Evolutionary conservation across 2,797 vertebrate genomes (phyloP), one percentile per base, ranked within the genome.

Genomic region (Octomys mimax): DNA sequence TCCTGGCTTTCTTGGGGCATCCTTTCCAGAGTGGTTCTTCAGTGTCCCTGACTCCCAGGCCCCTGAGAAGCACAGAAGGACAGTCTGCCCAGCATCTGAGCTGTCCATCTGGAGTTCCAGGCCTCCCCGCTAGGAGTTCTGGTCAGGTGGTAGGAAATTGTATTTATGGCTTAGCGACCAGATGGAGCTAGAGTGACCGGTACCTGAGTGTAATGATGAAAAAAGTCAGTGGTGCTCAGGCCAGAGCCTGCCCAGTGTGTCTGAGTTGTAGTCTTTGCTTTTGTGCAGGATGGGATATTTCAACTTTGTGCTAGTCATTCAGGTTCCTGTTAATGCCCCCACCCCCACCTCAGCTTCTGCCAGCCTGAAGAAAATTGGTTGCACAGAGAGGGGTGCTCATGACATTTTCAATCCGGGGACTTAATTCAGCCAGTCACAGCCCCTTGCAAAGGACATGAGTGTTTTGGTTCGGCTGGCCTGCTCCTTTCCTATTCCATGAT

Each of bases 61-160:
- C 39, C 52, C 71, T 16, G 31, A 46, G 42, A 86, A 71, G 87
- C 64, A 89, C 61, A 26, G n/a, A 86, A 78, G 87, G 75, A 89
- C 73, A 31, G 54, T 61, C 57, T 87, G 80, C 21, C 71, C 71
- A 54, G 54, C 77, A 11, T 87, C 84, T 71, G 64, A 87, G 52
- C 77, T 46, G 52, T 77, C 84, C 88, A 68, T 79, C 89, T 86
- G 91, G 94, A 94, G 66, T 70, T 22, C 57, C 31, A 3, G 14
- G 78, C 52, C 36, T 95, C 59, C 62, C 33, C 18, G n/a, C 28
- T 31, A 77, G 46, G 81, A 90, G 31, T 81, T 62, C 68, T n/a
- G n/a, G 33, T 86, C 89, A 54, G 54, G 49, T 61, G 89, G 22
- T 4, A 68, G 78, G 57, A 75, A 85, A 73, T 9, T 39, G 42